Evolutionary conservation across 2,888 invertebrate species (phyloP).

Genomic region (Norana najaformis): DNA sequence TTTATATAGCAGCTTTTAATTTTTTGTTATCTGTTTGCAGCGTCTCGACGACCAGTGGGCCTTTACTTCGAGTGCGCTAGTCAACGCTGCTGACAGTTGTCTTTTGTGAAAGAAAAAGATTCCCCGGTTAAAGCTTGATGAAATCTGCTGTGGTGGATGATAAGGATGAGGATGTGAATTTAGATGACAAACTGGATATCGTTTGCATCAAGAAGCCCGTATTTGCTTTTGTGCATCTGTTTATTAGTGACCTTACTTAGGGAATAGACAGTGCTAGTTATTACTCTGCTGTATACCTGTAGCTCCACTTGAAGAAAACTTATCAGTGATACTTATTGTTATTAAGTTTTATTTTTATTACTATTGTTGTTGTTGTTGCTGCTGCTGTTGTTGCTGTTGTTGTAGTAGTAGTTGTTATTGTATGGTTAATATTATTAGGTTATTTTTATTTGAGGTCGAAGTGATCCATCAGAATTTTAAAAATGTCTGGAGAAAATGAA

Average conservation of each 20-base stretch:
- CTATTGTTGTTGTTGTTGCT: not conserved
- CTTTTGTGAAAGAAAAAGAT: not conserved
- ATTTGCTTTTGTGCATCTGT: not conserved
- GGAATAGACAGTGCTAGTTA: not conserved
- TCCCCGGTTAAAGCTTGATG: not conserved
- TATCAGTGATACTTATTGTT: not conserved
- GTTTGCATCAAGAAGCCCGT: not conserved
- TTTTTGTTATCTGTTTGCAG: constrained; percentile 24
- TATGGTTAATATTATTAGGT: not conserved
- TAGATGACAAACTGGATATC: too few species aligned
- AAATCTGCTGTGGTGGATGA: not conserved
- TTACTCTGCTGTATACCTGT: not conserved
- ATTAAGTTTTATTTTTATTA: not conserved
- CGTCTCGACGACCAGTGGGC: constrained; percentile 24
- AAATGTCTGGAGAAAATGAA: too few species aligned
- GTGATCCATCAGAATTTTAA: too few species aligned
- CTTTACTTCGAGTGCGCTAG: not conserved
- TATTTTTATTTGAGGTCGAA: too few species aligned
- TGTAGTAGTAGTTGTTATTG: not conserved
- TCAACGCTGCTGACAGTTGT: not conserved
- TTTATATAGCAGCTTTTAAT: too few species aligned
- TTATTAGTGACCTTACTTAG: not conserved
- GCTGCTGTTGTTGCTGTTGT: not conserved
- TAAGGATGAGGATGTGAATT: not conserved
- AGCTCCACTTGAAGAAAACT: not conserved